Evolutionary conservation across 2,888 invertebrate species (phyloP).

Genomic region (Macrostomum cliftonense): DNA sequence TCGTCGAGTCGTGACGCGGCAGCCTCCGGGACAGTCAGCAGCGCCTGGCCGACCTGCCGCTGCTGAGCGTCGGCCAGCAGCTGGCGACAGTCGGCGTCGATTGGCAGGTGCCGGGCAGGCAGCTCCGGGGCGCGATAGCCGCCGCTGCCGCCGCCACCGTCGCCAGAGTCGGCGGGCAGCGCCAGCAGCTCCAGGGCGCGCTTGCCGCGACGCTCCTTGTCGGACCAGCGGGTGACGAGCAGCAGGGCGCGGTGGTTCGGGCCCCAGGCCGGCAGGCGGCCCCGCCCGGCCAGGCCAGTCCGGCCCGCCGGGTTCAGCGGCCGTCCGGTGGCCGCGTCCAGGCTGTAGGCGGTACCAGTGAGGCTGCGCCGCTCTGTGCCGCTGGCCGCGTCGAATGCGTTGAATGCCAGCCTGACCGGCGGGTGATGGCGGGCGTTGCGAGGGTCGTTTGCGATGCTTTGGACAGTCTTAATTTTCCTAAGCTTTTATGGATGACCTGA

Average conservation of each 20-base stretch:
- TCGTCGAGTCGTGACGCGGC: too few relatives aligned
- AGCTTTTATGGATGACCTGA: too few relatives aligned
- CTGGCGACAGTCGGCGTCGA: constrained; percentile 93
- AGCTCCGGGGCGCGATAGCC: constrained; percentile 77
- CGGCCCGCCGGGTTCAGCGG: constrained; percentile 73
- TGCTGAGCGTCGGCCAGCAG: constrained; percentile 74
- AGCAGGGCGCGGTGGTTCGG: constrained; percentile 73
- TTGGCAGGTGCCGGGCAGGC: constrained; percentile 97
- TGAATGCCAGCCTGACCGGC: neutral
- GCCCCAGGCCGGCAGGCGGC: constrained; percentile 77
- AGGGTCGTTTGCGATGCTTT: too few relatives aligned
- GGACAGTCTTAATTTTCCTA: too few relatives aligned
- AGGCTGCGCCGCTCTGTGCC: neutral
- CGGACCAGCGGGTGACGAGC: constrained; percentile 71
- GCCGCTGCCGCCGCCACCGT: too few relatives aligned
- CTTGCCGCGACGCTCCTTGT: constrained; percentile 89
- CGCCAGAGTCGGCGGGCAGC: constrained; percentile 76
- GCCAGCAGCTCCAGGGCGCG: constrained; percentile 82
- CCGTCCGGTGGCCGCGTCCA: constrained; percentile 59
- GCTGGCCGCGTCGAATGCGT: neutral
- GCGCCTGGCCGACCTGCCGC: too few relatives aligned
- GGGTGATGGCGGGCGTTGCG: too few relatives aligned
- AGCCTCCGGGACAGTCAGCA: too few relatives aligned
- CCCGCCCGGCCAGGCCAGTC: constrained; percentile 73
- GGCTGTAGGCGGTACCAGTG: constrained; percentile 21